Evolutionary conservation across 2,888 invertebrate genomes (phyloP), one percentile per base, ranked within the genome.

Genomic region (Linnaemya vulpina): DNA sequence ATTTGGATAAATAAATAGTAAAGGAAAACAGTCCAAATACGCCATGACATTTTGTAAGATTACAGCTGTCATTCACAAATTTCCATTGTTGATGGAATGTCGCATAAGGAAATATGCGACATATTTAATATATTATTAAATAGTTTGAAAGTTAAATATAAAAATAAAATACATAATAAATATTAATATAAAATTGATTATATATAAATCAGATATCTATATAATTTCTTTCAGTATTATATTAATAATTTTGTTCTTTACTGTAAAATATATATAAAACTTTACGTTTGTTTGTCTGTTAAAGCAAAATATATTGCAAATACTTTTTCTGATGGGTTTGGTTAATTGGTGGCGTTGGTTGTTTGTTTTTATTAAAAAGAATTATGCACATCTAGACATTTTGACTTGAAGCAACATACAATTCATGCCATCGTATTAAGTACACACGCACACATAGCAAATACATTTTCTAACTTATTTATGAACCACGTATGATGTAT

Each of bases 331-430:
- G 60, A 15, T 71, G 73, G 67, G 63, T 68, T 80, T 80, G 79
- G 63, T 68, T 53, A 58, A 51, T 55, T 30, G 46, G n/a, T 70
- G 46, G 58, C 25, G 38, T 83, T 62, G 74, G 17, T 40, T 82
- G 20, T 63, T 82, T 70, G 11, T 53, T 60, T 65, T 51, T 67
- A 25, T 58, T 79, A 13, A 67, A 63, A 82, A 85, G 58, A 78
- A 70, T 63, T 85, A 85, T 85, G 74, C 43, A 68, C 70, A 78
- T 78, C 74, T 70, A 85, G 75, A 80, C 40, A 83, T 65, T 76
- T 79, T 73, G 43, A 76, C 67, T 78, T 82, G 82, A 70, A 82
- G 78, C 63, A 84, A 40, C 35, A 75, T 73, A 65, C 60, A 78
- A 71, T 85, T 79, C 79, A 79, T 38, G 63, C 51, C 78, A 74